These are phyloP conservation scores for Sycobia sp. DNA, from an alignment of 1,140 invertebrate species.

Conservation along the genomic window DNA sequence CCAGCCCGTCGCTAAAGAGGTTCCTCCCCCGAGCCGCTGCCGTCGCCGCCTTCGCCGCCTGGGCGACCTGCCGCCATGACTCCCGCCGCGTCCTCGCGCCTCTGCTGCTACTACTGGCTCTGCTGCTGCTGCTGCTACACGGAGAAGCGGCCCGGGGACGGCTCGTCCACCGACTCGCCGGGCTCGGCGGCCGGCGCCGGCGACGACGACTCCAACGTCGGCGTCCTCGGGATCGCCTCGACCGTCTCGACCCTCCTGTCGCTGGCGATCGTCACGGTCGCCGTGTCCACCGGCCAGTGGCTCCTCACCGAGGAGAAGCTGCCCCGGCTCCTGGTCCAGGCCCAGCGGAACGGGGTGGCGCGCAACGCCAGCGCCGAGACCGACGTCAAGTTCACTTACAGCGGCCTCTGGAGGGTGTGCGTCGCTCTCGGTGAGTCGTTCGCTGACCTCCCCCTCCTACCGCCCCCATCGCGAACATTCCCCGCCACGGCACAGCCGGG, in stretches of 20 bases:
- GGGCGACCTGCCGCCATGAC: no score
- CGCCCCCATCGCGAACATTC: no score
- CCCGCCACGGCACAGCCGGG: no score
- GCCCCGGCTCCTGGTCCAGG: constrained; percentile 36
- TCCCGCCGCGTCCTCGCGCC: no score
- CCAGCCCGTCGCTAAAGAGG: no score
- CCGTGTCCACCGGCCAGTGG: constrained; percentile 66
- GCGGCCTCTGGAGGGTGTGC: constrained; percentile 57
- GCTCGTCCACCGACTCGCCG: not conserved
- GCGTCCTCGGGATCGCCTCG: constrained; percentile 48
- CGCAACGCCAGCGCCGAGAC: constrained; percentile 39
- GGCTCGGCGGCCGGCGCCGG: not conserved
- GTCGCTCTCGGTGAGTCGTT: constrained; percentile 53
- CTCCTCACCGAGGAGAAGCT: constrained; percentile 67
- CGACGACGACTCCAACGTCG: constrained; percentile 8
- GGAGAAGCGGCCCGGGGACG: not conserved
- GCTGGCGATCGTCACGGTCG: constrained; percentile 62
- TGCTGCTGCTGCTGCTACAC: constrained; percentile 46
- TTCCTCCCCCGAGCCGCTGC: no score
- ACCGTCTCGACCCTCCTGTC: constrained; percentile 62
- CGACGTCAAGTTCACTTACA: constrained; percentile 55
- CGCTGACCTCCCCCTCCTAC: not conserved
- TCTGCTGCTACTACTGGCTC: constrained; percentile 48
- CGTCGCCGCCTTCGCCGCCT: no score
- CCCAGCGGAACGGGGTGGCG: not conserved